Base-by-base conservation (phyloP, 2,113 vertebrate species). In the Tetrao urogallus region DNA sequence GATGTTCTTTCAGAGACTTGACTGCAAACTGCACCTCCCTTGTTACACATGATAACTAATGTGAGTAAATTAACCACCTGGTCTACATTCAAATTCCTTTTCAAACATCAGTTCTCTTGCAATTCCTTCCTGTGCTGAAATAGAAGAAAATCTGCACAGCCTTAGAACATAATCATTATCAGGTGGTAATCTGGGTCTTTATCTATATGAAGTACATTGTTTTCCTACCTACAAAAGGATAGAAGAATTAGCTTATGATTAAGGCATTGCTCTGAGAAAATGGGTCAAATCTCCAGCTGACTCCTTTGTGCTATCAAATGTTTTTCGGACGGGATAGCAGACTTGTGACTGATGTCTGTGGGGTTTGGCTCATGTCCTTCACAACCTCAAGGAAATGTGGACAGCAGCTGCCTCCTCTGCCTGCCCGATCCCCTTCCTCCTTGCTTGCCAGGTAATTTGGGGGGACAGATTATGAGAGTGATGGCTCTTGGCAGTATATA, bases 11-110 rank as follows among this genome's bases (percentile, higher is more conserved):
- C 47, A 86, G 84, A 89, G 43, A 67, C 67, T 58, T 82, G 65
- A 76, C 48, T 64, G 65, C 52, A 89, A 61, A 56, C 47, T 88
- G 64, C 64, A 71, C 27, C 52, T 91, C 82, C 74, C 85, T 94
- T 77, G 72, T 93, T 91, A 93, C 91, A 77, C 75, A n/a, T 86
- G 69, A 9, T 71, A 91, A 95, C 82, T 86, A 92, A 94, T 71
- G 61, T 43, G 56, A 91, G 75, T 19, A 89, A 95, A 95, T 93
- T 96, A 93, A 93, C 87, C 81, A 93, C 87, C 91, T 94, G 79
- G 64, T 82, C 82, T 88, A 42, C 22, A 89, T 77, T 92, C 38
- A 82, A 54, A 89, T 80, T 87, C 67, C 56, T 91, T 89, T 91
- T 76, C 85, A 74, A 89, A 43, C 25, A 80, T 58, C 50, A 73